phyloP scores from a whole-genome alignment of 2,113 vertebrate species.

The Halcyon senegalensis region DNA sequence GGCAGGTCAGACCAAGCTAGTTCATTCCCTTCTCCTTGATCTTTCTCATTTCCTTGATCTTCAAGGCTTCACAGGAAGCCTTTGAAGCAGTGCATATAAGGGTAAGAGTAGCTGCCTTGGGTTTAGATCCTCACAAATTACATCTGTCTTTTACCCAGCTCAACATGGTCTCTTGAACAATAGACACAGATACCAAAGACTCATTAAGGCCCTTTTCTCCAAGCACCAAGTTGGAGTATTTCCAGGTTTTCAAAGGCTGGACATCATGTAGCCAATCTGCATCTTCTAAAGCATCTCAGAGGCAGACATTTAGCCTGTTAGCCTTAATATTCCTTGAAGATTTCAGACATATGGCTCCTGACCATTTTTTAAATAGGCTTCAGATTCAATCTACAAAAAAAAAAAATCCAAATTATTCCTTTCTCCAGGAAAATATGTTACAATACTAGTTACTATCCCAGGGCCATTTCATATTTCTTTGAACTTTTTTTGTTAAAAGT shows the following conservation, averaged over 20 bases:
- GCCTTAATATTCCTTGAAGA: background rate
- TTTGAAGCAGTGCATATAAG: slow-evolving; percentile 50
- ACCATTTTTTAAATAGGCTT: slow-evolving; percentile 1
- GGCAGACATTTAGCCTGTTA: background rate
- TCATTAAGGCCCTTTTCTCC: background rate
- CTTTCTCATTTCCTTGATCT: slow-evolving; percentile 53
- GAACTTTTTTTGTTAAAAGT: background rate
- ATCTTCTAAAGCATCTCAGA: background rate
- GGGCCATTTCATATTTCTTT: background rate
- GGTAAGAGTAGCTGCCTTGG: slow-evolving; percentile 18
- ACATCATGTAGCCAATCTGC: background rate
- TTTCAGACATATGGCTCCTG: background rate
- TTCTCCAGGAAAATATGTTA: slow-evolving; percentile 5
- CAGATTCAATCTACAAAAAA: background rate
- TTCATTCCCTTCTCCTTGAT: slow-evolving; percentile 48
- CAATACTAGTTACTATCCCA: background rate
- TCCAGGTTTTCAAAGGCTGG: slow-evolving; percentile 39
- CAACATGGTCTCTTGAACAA: slow-evolving; percentile 15
- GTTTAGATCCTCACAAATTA: slow-evolving; percentile 46
- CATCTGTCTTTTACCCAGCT: slow-evolving; percentile 36
- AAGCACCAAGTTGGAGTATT: background rate
- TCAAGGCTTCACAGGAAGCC: slow-evolving; percentile 44
- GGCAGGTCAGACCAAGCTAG: slow-evolving; percentile 25
- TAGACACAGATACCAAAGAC: background rate
- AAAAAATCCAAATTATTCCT: background rate